phyloP scores from a whole-genome alignment of 2,888 invertebrate genomes.

The Harpalus rubripes region DNA sequence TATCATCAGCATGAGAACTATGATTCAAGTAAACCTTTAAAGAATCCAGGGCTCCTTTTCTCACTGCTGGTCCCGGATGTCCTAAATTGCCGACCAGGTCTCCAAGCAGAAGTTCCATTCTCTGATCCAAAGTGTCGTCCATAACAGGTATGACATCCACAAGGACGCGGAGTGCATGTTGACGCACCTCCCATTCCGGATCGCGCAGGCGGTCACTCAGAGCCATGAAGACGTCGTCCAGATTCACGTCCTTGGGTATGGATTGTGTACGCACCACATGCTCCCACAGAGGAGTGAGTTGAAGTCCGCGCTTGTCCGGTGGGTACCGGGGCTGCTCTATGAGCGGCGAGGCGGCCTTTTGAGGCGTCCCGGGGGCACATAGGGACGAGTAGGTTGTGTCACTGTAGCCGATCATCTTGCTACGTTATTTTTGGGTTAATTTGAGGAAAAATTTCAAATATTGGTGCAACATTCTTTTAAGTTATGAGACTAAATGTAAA shows the following conservation, averaged over 20 bases:
- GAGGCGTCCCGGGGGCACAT: constrained; percentile 41
- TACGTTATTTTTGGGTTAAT: constrained; percentile 46
- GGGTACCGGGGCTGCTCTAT: constrained; percentile 53
- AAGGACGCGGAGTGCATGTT: constrained; percentile 89
- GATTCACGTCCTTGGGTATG: constrained; percentile 85
- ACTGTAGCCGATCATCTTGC: constrained; percentile 62
- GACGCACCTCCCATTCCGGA: constrained; percentile 91
- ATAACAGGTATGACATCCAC: constrained; percentile 89
- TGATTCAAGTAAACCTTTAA: constrained; percentile 86
- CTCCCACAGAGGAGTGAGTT: constrained; percentile 89
- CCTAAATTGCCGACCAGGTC: constrained; percentile 89
- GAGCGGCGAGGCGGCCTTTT: constrained; percentile 51
- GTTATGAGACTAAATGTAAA: background rate
- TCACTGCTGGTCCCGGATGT: constrained; percentile 88
- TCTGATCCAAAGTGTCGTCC: constrained; percentile 81
- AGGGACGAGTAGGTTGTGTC: constrained; percentile 42
- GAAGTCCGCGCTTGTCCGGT: constrained; percentile 52
- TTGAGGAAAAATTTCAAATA: constrained; percentile 59
- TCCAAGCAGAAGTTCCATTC: constrained; percentile 82
- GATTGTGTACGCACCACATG: constrained; percentile 86
- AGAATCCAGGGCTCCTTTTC: constrained; percentile 89
- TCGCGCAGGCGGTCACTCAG: constrained; percentile 86
- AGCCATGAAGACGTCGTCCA: constrained; percentile 84
- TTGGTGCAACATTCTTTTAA: constrained; percentile 51
- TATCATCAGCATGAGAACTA: constrained; percentile 84